These are phyloP conservation scores for Magallana nippona DNA, from an alignment of 2,888 invertebrate species.

Conservation along the genomic window DNA sequence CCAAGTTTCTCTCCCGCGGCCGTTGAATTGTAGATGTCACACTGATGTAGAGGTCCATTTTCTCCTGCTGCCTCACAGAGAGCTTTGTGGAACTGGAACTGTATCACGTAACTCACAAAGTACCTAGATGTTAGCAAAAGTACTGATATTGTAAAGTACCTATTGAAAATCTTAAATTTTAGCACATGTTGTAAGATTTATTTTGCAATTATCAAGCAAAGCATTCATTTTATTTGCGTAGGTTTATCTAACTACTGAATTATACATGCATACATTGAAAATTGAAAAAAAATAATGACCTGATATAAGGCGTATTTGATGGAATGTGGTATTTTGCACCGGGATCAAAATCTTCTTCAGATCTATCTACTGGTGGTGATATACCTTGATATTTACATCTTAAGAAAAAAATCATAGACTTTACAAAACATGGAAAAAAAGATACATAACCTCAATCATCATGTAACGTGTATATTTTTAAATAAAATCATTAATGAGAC, in stretches of 20 bases:
- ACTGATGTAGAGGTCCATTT: slow-evolving; percentile 89
- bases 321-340: slow-evolving; percentile 76
- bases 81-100: slow-evolving; percentile 94
- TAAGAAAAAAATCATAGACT: slow-evolving; percentile 21
- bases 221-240: no score
- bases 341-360: slow-evolving; percentile 72
- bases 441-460: no score
- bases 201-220: no score
- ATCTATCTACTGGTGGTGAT: slow-evolving; percentile 70
- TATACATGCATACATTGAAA: not conserved
- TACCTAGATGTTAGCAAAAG: no score
- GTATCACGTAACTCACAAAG: slow-evolving; percentile 91
- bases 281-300: slow-evolving; percentile 55
- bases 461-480: not conserved
- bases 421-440: not conserved
- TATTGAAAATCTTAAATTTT: slow-evolving; percentile 72
- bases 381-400: slow-evolving; percentile 77
- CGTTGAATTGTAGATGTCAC: slow-evolving; percentile 93
- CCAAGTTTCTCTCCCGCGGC: slow-evolving; percentile 86
- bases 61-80: slow-evolving; percentile 91
- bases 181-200: no score
- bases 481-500: not conserved
- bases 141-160: no score
- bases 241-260: not conserved
- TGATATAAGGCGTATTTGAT: slow-evolving; percentile 72